phyloP scores from a whole-genome alignment of 64 coral and sea anemone species.

The Cladopsammia gracilis region DNA sequence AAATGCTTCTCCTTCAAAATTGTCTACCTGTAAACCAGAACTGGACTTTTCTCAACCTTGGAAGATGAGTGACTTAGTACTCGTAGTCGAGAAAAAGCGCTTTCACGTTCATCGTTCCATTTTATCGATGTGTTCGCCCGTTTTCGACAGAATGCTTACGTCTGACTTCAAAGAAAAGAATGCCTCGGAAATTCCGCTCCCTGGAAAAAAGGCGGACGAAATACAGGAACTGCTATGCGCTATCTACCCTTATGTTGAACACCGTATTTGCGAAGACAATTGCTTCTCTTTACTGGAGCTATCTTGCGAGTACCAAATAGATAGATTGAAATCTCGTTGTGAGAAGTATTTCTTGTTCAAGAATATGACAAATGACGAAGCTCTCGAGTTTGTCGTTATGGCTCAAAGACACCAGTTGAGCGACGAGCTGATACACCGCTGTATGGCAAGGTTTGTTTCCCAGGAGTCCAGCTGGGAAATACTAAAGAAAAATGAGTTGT shows the following conservation, averaged over 20 bases:
- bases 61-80: slow-evolving; percentile 56
- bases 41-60: slow-evolving; percentile 59
- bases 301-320: slow-evolving; percentile 45
- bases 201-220: slow-evolving; percentile 53
- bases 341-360: slow-evolving; percentile 11
- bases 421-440: slow-evolving; percentile 19
- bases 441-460: slow-evolving; percentile 28
- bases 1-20: neutral
- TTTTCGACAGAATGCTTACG: slow-evolving; percentile 71
- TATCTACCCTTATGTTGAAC: slow-evolving; percentile 62
- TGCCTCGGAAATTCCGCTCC: slow-evolving; percentile 32
- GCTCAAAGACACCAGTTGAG: slow-evolving; percentile 28
- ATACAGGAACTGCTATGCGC: slow-evolving; percentile 42
- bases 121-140: slow-evolving; percentile 68
- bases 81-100: slow-evolving; percentile 55
- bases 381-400: slow-evolving; percentile 22
- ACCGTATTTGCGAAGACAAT: slow-evolving; percentile 36
- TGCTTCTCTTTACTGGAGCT: slow-evolving; percentile 45
- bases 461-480: slow-evolving; percentile 31
- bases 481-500: slow-evolving; percentile 36
- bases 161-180: slow-evolving; percentile 61
- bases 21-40: slow-evolving; percentile 12
- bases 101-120: slow-evolving; percentile 62
- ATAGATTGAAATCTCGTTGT: slow-evolving; percentile 29
- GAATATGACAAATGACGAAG: slow-evolving; percentile 4